Evolutionary conservation across 2,113 vertebrate species (phyloP).

Genomic region (Nyctereutes procyonoides): DNA sequence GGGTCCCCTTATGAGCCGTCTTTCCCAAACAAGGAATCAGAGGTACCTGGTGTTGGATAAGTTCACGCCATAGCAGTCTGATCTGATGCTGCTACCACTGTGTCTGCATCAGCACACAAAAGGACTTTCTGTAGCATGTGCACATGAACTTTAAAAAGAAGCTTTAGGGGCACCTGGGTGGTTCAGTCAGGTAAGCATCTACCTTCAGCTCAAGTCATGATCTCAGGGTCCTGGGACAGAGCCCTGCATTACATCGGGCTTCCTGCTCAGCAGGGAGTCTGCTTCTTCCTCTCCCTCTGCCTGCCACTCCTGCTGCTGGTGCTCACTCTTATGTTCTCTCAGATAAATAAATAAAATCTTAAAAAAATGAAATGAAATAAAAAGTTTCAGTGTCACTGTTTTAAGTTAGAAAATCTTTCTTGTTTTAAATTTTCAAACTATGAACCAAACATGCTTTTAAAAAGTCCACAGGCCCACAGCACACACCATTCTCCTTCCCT

Average conservation of each 20-base stretch:
- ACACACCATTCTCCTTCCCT: background rate
- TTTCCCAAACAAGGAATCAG: background rate
- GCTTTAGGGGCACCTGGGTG: background rate
- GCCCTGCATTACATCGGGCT: too few relatives aligned
- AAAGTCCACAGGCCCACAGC: background rate
- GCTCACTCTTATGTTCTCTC: too few relatives aligned
- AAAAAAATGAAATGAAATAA: too few relatives aligned
- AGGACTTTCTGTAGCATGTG: background rate
- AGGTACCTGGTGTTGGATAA: background rate
- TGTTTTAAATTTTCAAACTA: background rate
- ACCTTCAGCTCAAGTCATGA: too few relatives aligned
- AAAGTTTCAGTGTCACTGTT: background rate
- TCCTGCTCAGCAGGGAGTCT: too few relatives aligned
- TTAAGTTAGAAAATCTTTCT: background rate
- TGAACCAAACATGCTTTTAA: background rate
- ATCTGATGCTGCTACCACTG: background rate
- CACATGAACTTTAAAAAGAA: background rate
- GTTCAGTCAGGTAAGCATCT: too few relatives aligned
- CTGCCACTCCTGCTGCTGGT: too few relatives aligned
- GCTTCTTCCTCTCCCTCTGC: too few relatives aligned
- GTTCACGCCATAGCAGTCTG: background rate
- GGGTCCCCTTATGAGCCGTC: background rate
- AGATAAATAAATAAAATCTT: too few relatives aligned
- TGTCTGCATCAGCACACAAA: background rate
- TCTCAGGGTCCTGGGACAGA: too few relatives aligned